Conservation (phyloP, 2,113 vertebrate species). For the Rhea pennata region DNA sequence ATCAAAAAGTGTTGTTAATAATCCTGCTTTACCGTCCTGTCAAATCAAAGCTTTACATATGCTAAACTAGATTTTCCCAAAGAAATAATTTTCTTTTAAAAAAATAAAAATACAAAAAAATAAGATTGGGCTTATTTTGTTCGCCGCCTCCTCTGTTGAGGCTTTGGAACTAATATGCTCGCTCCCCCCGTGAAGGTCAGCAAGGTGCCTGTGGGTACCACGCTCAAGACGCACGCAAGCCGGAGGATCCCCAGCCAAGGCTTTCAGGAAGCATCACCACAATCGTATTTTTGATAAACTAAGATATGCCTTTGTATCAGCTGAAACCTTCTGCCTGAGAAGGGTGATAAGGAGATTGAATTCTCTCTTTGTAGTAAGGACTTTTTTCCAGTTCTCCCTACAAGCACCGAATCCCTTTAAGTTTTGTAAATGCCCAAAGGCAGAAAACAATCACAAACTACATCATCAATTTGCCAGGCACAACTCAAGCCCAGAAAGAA, state of each 20-base stretch:
- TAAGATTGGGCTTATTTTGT: background rate
- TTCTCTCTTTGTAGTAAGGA: background rate
- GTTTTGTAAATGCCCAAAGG: background rate
- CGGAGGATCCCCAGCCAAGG: rapidly evolving
- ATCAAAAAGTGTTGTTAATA: background rate
- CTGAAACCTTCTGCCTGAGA: background rate
- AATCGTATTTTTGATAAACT: background rate
- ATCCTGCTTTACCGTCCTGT: background rate
- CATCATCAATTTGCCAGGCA: background rate
- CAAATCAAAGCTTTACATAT: background rate
- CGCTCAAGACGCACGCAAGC: rapidly evolving
- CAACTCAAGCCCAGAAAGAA: background rate
- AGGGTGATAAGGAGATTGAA: background rate
- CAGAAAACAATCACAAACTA: background rate
- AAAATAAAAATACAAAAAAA: background rate
- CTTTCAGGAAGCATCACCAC: background rate
- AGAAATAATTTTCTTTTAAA: background rate
- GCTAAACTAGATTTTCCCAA: background rate
- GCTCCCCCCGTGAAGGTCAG: background rate
- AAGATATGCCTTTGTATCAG: background rate
- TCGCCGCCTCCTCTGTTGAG: background rate
- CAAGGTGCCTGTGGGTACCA: background rate
- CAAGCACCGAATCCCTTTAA: background rate
- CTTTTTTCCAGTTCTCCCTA: background rate
- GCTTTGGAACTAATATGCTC: background rate